Base-by-base conservation (phyloP, 2,113 vertebrate genomes). In the Erythrocebus patas region DNA sequence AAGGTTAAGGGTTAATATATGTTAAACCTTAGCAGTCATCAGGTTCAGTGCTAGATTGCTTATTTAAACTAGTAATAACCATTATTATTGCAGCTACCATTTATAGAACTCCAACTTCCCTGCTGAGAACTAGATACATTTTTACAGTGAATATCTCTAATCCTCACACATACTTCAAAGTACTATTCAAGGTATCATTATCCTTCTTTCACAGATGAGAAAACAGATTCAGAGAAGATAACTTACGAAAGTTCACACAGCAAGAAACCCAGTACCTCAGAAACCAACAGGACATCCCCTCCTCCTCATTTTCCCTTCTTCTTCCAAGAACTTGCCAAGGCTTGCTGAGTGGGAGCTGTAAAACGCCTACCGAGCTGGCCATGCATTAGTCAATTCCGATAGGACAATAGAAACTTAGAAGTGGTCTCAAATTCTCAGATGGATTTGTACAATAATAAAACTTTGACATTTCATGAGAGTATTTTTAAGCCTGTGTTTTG, bases 381-480 rank as follows among this genome's bases (percentile, higher is more conserved):
- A 61, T 20, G 2, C 72, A 84, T 95, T 89, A 66, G 96, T 82
- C 35, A 55, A 27, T 93, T 82, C 84, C 64, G 1, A 57, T 32
- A 59, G 52, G 57, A 95, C 80, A 94, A 73, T 16, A 40, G 76
- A 84, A 87, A 87, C 70, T 93, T 30, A 90, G 79, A 96, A 84
- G 55, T 43, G 50, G 76, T 38, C 59, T 89, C 57, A 84, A 87
- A 88, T 73, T 95, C 64, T 80, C 84, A 92, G 93, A 95, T 8
- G 45, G 73, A 90, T 97, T 97, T 97, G 96, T 97, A 97, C 98
- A 89, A 97, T 87, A 88, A 97, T 23, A 88, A 95, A 98, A 78
- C 3, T 1, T 91, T 97, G 97, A 83, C 72, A 95, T 98, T 98
- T 98, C 59, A 84, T 72, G 50, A 95, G 50, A 72, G 7, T 50